These are phyloP conservation scores for Plagiodera versicolora DNA, from an alignment of 2,888 invertebrate species.

Conservation along the genomic window DNA sequence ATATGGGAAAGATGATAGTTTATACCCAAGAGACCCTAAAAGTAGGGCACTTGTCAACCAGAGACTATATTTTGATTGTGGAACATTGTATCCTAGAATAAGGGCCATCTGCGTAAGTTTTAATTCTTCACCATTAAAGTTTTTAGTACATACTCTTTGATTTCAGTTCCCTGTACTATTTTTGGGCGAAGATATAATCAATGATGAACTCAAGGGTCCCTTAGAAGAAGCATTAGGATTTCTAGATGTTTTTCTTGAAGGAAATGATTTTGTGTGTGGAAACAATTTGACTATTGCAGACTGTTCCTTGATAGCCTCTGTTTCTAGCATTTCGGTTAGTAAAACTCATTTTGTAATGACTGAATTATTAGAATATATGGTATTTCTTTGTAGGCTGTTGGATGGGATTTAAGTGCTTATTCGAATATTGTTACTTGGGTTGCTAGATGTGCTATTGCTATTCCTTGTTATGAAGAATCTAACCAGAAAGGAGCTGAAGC, in stretches of 20 bases:
- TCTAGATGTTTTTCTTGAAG: conserved; percentile 62
- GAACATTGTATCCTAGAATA: conserved; percentile 64
- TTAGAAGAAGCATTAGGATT: conserved; percentile 63
- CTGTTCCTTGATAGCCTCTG: conserved; percentile 61
- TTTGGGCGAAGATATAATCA: conserved; percentile 61
- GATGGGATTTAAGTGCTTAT: conserved; percentile 62
- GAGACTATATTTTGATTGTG: conserved; percentile 65
- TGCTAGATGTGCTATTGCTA: conserved; percentile 57
- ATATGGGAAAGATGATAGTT: conserved; percentile 61
- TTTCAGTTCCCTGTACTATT: conserved; percentile 64
- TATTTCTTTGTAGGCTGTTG: conserved; percentile 58
- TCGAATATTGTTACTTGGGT: conserved; percentile 64
- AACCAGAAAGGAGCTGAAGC: conserved; percentile 63
- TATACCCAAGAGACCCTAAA: conserved; percentile 64
- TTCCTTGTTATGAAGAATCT: conserved; percentile 62
- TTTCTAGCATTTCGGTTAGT: conserved; percentile 61
- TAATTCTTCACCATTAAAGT: background rate
- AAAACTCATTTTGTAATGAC: background rate
- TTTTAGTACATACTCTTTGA: conserved; percentile 28
- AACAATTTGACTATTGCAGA: conserved; percentile 67
- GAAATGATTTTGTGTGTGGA: conserved; percentile 64
- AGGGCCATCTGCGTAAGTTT: conserved; percentile 63
- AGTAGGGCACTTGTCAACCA: conserved; percentile 64
- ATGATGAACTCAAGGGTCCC: conserved; percentile 58
- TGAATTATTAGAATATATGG: too few species aligned